Percentiles rank a stretch among this genome's conserved stretches.
Conservation (phyloP, 2,113 vertebrate genomes). For the Epinephelus moara region DNA sequence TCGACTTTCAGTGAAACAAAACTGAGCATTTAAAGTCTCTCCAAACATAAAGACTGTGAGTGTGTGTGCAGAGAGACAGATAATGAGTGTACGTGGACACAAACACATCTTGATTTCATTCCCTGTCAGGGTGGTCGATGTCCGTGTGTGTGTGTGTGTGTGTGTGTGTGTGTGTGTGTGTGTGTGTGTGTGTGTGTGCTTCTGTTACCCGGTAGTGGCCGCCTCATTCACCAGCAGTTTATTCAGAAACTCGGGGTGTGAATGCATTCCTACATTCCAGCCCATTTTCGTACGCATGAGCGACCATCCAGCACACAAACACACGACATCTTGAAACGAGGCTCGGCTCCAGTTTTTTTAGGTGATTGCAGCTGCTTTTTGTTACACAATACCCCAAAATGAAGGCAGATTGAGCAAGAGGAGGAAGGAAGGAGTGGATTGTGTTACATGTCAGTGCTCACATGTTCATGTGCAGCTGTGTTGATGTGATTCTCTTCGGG, state of each 20-base stretch:
- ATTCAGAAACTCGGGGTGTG: conserved; percentile 69
- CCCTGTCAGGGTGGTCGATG: conserved; percentile 38
- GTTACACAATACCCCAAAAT: neutral
- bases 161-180: neutral
- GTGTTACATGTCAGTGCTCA: neutral
- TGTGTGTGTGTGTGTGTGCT: neutral
- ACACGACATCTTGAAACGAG: conserved; percentile 11
- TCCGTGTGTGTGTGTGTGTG: neutral
- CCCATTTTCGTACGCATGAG: conserved; percentile 63
- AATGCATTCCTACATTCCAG: conserved; percentile 79
- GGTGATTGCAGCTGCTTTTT: conserved; percentile 5
- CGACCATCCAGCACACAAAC: conserved; percentile 45
- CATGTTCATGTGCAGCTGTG: too few species aligned
- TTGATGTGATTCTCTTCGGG: too few species aligned
- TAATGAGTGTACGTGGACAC: neutral
- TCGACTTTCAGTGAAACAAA: neutral
- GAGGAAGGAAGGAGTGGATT: neutral
- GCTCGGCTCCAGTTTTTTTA: neutral
- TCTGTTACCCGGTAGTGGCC: conserved; percentile 33
- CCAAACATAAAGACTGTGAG: neutral
- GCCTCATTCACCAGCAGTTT: conserved; percentile 67
- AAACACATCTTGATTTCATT: conserved; percentile 39
- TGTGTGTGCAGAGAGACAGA: neutral
- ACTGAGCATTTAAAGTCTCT: neutral
- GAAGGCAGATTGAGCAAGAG: neutral